Evolutionary conservation across 2,888 invertebrate species (phyloP), one percentile per base, ranked within the genome.

Genomic region (Tetramorium bicarinatum): DNA sequence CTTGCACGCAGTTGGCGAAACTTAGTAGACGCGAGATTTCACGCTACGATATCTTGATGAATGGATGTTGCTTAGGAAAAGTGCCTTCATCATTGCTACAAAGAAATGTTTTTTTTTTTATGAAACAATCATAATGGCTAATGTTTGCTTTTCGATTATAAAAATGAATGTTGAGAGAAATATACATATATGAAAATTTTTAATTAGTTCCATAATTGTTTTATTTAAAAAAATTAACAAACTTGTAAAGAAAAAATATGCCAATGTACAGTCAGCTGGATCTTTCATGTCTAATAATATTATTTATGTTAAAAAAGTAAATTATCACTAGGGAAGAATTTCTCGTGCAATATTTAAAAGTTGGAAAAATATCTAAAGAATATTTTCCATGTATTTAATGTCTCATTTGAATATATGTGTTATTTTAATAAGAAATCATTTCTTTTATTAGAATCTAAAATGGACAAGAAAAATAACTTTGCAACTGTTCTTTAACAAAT

Each of bases 121-220:
- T 56, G 77, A 81, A 85, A 71, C 77, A 80, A 72, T 41, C 85
- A 52, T 64, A 21, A 47, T 66, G 61, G 21, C 21, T 2, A 8
- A 7, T 15, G n/a, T 52, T 13, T n/a, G 34, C 8, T 71, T 15
- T 21, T 54, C 6, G 13, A 38, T 8, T 64, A 41, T 41, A 21
- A 21, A 41, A 71, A 15, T 2, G 0, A 13, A 67, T 29, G 1
- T 49, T 34, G 4, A 34, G 4, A 34, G 29, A 34, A 34, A 29
- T 29, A 29, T 29, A 2, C 1, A 25, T 2, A 29, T 34, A 34
- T 34, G 29, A 34, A 34, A 34, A 34, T 34, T 34, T 34, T 34
- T 34, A 34, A 34, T 34, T 34, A 34, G 29, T 34, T 34, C 29
- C 29, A 4, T 29, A 29, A 29, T 34, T 29, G 29, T 25, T 34